Evolutionary conservation across 2,888 invertebrate genomes (phyloP).

Genomic region (Perizoma affinitatum): DNA sequence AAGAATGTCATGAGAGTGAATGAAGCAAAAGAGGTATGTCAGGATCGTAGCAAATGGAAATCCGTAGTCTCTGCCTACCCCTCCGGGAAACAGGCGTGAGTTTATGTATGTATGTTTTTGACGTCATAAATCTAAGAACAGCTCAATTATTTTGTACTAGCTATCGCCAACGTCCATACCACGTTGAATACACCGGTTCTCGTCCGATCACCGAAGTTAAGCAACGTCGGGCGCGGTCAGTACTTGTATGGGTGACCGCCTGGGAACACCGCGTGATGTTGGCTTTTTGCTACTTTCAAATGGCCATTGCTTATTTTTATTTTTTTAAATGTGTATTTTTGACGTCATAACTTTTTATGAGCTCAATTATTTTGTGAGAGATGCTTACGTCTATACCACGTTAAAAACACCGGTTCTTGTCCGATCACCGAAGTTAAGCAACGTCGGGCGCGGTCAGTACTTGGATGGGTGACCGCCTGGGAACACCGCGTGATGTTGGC

Average conservation of each 20-base stretch:
- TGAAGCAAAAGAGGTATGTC: too few relatives aligned
- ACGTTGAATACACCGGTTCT: slow-evolving; percentile 75
- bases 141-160: too few relatives aligned
- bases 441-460: slow-evolving; percentile 74
- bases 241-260: slow-evolving; percentile 79
- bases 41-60: too few relatives aligned
- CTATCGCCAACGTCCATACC: slow-evolving; percentile 62
- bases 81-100: too few relatives aligned
- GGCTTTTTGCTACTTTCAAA: slow-evolving; percentile 46
- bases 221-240: slow-evolving; percentile 74
- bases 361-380: too few relatives aligned
- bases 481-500: slow-evolving; percentile 62
- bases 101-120: too few relatives aligned
- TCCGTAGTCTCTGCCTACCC: too few relatives aligned
- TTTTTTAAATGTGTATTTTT: too few relatives aligned
- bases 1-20: too few relatives aligned
- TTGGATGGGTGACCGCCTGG: slow-evolving; percentile 78
- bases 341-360: too few relatives aligned
- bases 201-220: slow-evolving; percentile 78
- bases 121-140: too few relatives aligned
- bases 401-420: slow-evolving; percentile 77
- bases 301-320: too few relatives aligned
- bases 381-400: slow-evolving; percentile 68
- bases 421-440: slow-evolving; percentile 78
- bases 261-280: slow-evolving; percentile 63